phyloP scores from a whole-genome alignment of 1,140 invertebrate genomes.

The Pseudomyrmex pallidus region DNA sequence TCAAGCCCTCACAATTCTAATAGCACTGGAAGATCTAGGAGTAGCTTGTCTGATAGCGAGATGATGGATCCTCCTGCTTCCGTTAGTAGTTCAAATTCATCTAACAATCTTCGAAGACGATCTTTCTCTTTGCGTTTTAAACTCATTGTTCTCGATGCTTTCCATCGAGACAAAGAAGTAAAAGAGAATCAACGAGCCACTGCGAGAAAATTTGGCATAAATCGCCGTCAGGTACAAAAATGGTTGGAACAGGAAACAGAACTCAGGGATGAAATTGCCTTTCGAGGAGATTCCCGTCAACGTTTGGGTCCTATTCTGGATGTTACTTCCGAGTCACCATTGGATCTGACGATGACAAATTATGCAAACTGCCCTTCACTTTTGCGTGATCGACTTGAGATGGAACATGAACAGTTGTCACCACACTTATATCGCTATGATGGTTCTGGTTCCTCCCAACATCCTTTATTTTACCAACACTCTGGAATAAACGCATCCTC shows the following conservation, averaged over 20 bases:
- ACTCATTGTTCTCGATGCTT: constrained; percentile 85
- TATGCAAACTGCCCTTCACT: constrained; percentile 35
- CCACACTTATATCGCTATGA: constrained; percentile 70
- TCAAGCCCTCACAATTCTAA: constrained; percentile 76
- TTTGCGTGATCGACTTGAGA: constrained; percentile 57
- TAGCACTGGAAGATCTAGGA: constrained; percentile 76
- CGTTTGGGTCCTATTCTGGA: constrained; percentile 77
- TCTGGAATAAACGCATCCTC: constrained; percentile 21
- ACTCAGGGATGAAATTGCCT: constrained; percentile 81
- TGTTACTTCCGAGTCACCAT: constrained; percentile 81
- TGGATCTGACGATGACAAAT: constrained; percentile 82
- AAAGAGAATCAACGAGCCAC: constrained; percentile 88
- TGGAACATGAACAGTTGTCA: constrained; percentile 66
- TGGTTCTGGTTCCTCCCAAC: constrained; percentile 34
- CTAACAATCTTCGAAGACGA: constrained; percentile 80
- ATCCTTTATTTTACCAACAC: constrained; percentile 40
- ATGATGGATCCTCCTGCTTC: constrained; percentile 73
- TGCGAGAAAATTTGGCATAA: constrained; percentile 87
- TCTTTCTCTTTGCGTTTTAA: constrained; percentile 86
- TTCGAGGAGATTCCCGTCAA: constrained; percentile 80
- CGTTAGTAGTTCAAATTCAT: constrained; percentile 39
- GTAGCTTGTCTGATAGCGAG: constrained; percentile 80
- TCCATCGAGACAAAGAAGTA: constrained; percentile 84
- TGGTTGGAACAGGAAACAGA: constrained; percentile 87
- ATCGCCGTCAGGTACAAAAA: constrained; percentile 88